Base-by-base conservation (phyloP, 2,888 invertebrate genomes). In the Volucella inanis region DNA sequence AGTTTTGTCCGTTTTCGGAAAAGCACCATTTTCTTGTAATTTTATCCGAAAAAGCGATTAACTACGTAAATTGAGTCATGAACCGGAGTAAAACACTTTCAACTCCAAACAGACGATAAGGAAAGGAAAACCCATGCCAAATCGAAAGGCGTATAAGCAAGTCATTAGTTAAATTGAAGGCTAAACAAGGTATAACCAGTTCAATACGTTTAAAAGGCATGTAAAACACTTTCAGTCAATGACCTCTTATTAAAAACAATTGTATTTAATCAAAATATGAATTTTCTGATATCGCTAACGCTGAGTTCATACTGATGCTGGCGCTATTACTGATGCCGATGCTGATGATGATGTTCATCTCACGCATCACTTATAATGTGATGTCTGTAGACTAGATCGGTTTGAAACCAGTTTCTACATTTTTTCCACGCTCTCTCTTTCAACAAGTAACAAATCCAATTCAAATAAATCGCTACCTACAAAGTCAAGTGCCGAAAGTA, bases 331-430 rank as follows among this genome's bases (percentile, higher is more conserved):
- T 31, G 6, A 6, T 31, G 6, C 1, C 18, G 31, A 31, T 31
- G 31, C 31, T 31, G 31, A 6, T 6, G 31, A 31, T 31, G 31
- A 6, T 6, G 31, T 6, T 31, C 2, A 22, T 22, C 59, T 9
- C 11, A 2, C n/a, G 38, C 14, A 31, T 31, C 49, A 38, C 50
- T 68, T 45, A 18, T 15, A 67, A 45, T n/a, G n/a, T n/a, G n/a
- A 31, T 15, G n/a, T 59, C 50, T 67, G 18, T 57, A 47, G 49
- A 54, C 39, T 45, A 68, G 38, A 62, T 74, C 64, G 47, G 47
- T 45, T 54, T 14, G 54, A 54, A 77, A 68, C 76, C 61, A 68
- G 76, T 77, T 62, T 52, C 8, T 8, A 59, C 43, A 59, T 39
- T 10, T 1, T 11, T 14, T 12, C 9, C 12, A 59, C 47, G 3